These are phyloP conservation scores for Euwallacea similis DNA, from an alignment of 1,140 invertebrate genomes.

Conservation along the genomic window DNA sequence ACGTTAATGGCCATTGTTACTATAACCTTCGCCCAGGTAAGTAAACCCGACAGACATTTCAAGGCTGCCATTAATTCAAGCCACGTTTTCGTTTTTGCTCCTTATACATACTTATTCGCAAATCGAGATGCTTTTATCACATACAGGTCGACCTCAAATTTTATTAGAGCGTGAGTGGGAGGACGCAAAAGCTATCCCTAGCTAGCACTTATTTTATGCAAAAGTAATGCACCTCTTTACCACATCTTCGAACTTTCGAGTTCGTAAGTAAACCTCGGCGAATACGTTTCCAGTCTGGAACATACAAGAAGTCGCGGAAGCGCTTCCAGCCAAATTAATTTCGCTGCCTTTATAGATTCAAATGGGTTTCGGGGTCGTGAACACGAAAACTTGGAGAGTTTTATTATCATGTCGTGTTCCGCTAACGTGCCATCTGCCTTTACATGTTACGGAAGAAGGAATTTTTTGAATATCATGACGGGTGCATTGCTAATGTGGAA, in stretches of 20 bases:
- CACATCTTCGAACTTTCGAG: too few relatives aligned
- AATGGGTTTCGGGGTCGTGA: conserved; percentile 31
- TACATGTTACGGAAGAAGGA: not conserved
- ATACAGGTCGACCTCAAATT: too few relatives aligned
- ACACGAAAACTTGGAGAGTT: conserved; percentile 32
- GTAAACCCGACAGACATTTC: conserved; percentile 18
- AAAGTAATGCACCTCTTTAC: too few relatives aligned
- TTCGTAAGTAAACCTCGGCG: not conserved
- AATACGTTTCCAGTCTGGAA: not conserved
- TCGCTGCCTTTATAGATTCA: conserved; percentile 30
- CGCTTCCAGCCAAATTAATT: conserved; percentile 28
- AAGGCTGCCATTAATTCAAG: conserved; percentile 19
- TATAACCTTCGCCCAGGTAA: conserved; percentile 19
- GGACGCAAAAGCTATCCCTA: too few relatives aligned
- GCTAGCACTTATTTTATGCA: too few relatives aligned
- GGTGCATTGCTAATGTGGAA: too few relatives aligned
- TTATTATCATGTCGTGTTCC: conserved; percentile 25
- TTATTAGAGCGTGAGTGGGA: too few relatives aligned
- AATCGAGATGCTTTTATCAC: not conserved
- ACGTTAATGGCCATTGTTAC: conserved; percentile 17
- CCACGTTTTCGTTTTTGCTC: conserved; percentile 7
- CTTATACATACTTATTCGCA: conserved; percentile 4
- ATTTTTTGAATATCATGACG: too few relatives aligned
- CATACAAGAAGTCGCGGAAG: conserved; percentile 20
- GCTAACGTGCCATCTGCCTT: conserved; percentile 8